Conservation (phyloP, 2,797 vertebrate genomes). For the Atherinosoma microstoma region DNA sequence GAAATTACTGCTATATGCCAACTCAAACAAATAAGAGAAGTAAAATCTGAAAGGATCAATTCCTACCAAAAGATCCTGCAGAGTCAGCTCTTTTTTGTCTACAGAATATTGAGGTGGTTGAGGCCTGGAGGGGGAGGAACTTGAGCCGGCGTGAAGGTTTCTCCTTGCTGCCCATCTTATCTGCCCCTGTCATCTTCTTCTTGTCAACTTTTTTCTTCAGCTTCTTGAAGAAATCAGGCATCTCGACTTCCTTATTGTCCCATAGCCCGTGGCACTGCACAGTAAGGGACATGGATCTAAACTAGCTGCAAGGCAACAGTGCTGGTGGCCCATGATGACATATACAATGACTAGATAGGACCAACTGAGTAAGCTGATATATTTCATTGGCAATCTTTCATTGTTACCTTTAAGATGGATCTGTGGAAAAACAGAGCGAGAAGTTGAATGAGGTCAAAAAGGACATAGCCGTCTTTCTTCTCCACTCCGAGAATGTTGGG, state of each 20-base stretch:
- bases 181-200: slow-evolving; percentile 71
- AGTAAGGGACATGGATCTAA: slow-evolving; percentile 15
- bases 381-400: background rate
- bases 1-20: background rate
- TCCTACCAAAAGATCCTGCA: slow-evolving; percentile 63
- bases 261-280: slow-evolving; percentile 85
- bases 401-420: slow-evolving; percentile 79
- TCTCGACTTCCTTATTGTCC: slow-evolving; percentile 85
- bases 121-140: slow-evolving; percentile 77
- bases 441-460: slow-evolving; percentile 84
- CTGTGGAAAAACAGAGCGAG: slow-evolving; percentile 84
- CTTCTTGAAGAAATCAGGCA: slow-evolving; percentile 84
- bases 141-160: slow-evolving; percentile 50
- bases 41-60: background rate
- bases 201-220: slow-evolving; percentile 81
- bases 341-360: no score
- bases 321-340: background rate
- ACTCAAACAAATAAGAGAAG: background rate
- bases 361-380: background rate
- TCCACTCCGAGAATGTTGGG: slow-evolving; percentile 83
- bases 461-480: slow-evolving; percentile 80
- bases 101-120: slow-evolving; percentile 72
- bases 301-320: background rate
- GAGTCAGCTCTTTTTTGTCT: slow-evolving; percentile 54
- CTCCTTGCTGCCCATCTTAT: slow-evolving; percentile 48